Evolutionary conservation across 2,888 invertebrate species (phyloP), one percentile per base, ranked within the genome.

Genomic region (Scaeva pyrastri): DNA sequence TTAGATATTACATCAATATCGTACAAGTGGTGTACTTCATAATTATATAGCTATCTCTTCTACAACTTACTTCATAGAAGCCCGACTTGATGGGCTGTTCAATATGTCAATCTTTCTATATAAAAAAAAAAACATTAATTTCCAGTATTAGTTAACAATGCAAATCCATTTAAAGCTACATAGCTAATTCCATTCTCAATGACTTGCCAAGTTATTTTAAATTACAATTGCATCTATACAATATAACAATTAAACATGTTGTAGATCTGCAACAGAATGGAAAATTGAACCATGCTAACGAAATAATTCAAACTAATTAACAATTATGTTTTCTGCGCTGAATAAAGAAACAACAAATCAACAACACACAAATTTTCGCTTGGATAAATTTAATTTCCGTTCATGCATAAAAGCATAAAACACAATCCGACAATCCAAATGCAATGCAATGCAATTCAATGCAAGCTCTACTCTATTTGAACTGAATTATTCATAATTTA

Each of bases 381-480:
- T 64, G 72, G 45, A n/a, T 68, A 72, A 21, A 1, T 77, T 16
- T 16, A 50, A 60, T 68, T 60, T 62, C 19, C 58, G 58, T 55
- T 60, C 66, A 83, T 58, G 72, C 82, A 73, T 68, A 55, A 72
- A 58, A 68, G 14, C 16, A 60, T 68, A n/a, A 71, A 36, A 12
- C 64, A 62, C 23, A 39, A 19, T 2, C 26, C 45, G 12, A 43
- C 26, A 12, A n/a, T 36, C 23, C 58, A 26, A 50, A 66, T 26
- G 71, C 23, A 39, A 75, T n/a, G 4, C 7, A 43, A 14, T 31
- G 4, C 19, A 31, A 0, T 31, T 31, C 8, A n/a, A n/a, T n/a
- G 8, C 31, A 7, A 5, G 31, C 8, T 7, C 31, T 26, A 26
- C 26, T 26, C 26, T 26, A 26, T 26, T 7, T 26, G 26, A 26